Conservation (phyloP, 2,113 vertebrate genomes). For the Gopherus flavomarginatus region DNA sequence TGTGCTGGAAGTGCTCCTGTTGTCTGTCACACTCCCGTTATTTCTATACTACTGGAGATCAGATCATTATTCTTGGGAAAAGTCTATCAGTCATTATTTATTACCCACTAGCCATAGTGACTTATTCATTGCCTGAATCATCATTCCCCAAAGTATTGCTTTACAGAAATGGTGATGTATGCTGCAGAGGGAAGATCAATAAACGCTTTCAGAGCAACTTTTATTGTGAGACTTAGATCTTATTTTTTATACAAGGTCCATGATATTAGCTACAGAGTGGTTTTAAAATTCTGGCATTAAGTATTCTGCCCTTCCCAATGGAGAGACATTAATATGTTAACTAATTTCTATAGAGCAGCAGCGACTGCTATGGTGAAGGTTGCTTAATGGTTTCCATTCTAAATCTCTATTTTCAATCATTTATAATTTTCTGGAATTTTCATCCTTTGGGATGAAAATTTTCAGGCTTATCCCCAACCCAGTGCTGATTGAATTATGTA, state of each 20-base stretch:
- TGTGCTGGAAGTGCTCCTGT: background rate
- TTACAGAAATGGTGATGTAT: slow-evolving; percentile 64
- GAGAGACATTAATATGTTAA: background rate
- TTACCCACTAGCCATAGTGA: slow-evolving; percentile 64
- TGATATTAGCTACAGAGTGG: slow-evolving; percentile 29
- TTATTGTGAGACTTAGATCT: slow-evolving; percentile 44
- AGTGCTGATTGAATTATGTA: background rate
- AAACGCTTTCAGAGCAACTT: slow-evolving; percentile 70
- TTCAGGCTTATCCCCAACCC: background rate
- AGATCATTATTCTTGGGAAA: slow-evolving; percentile 33
- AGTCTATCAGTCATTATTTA: slow-evolving; percentile 68
- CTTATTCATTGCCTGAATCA: slow-evolving; percentile 74
- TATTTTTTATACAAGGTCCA: slow-evolving; percentile 60
- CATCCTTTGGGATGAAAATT: background rate
- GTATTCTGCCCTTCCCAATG: background rate
- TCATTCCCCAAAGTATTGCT: slow-evolving; percentile 63
- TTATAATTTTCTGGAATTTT: background rate
- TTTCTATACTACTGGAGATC: slow-evolving; percentile 32
- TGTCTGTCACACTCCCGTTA: slow-evolving; percentile 23
- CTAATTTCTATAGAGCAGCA: slow-evolving; percentile 12
- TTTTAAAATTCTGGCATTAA: slow-evolving; percentile 50
- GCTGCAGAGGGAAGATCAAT: slow-evolving; percentile 63
- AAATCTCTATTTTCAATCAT: background rate
- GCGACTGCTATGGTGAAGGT: background rate
- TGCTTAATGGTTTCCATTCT: background rate